Base-by-base conservation (phyloP, 2,888 invertebrate species). In the Rapana venosa region DNA sequence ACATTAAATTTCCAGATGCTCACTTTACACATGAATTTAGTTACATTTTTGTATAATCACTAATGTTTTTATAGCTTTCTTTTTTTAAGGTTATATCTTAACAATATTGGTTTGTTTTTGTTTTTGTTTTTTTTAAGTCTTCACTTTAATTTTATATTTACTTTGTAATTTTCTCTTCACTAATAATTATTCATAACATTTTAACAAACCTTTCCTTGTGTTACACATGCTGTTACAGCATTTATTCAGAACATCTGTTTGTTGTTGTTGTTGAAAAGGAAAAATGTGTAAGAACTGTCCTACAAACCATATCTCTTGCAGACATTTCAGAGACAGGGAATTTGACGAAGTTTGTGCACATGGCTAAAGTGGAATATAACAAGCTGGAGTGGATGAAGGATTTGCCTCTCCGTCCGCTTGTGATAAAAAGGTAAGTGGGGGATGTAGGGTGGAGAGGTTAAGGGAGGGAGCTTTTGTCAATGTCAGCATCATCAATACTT, bases 371-470 rank as follows among this genome's bases (percentile, higher is more conserved):
- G 83, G 99, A 99, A 96, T 97, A 97, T 92, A 98, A 98, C 92
- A 99, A 99, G 96, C 96, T 99, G 32, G 97, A 98, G 94, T 99
- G 99, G 99, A 98, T 98, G 97, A 97, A 97, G 95, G 97, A 97
- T 90, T 96, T 97, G n/a, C 97, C 97, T 0, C 91, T 93, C 11
- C 95, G 15, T 91, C 91, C 15, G 93, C 95, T 87, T 93, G 91
- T 36, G 92, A 93, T 85, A 30, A 90, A 30, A 90, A 94, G 92
- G 94, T 86, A 77, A 20, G 32, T n/a, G 47, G 47, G 47, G 47
- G 2, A 47, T 47, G 47, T 8, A 47, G 47, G 47, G 8, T 47
- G 47, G 47, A 8, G 47, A 47, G 47, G 47, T 2, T 2, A 47
- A 8, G 47, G 47, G 8, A 47, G 47, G 47, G 47, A 47, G 8